Percentiles rank a stretch among this genome's conserved stretches.
These are phyloP conservation scores for Macaria liturata DNA, from an alignment of 2,888 invertebrate genomes.

Conservation along the genomic window DNA sequence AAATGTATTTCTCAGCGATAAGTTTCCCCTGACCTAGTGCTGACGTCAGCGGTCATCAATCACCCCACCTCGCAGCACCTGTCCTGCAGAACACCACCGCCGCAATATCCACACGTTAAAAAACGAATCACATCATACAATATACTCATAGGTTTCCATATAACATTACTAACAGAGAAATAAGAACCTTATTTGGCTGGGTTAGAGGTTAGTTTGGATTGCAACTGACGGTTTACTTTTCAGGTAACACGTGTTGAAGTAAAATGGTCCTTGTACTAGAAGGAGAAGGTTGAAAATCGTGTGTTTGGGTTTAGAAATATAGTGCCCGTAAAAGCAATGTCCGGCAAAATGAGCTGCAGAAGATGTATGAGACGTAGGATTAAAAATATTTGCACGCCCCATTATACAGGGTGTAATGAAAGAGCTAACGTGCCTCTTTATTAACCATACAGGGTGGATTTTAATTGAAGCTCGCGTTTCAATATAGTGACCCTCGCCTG, in stretches of 20 bases:
- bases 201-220: conserved; percentile 11
- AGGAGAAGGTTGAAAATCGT: background rate
- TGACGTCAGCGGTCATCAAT: conserved; percentile 17
- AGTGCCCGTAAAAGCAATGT: conserved; percentile 60
- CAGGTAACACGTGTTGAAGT: conserved; percentile 31
- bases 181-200: conserved; percentile 25
- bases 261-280: background rate
- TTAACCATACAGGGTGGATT: conserved; percentile 70
- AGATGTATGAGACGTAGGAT: conserved; percentile 81
- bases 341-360: conserved; percentile 79
- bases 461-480: conserved; percentile 73
- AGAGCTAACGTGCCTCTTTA: conserved; percentile 76
- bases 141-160: conserved; percentile 55
- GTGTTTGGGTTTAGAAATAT: conserved; percentile 2
- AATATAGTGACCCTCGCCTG: conserved; percentile 62
- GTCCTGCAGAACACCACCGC: conserved; percentile 42
- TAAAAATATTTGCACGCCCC: conserved; percentile 83
- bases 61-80: background rate
- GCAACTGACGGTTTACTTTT: background rate
- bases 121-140: conserved; percentile 61
- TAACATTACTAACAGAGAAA: conserved; percentile 29
- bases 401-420: conserved; percentile 82
- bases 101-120: conserved; percentile 70
- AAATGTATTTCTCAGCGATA: too few species aligned
- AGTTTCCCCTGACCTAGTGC: too few species aligned